phyloP scores from a whole-genome alignment of 2,113 vertebrate genomes.

The Oryzias melastigma region DNA sequence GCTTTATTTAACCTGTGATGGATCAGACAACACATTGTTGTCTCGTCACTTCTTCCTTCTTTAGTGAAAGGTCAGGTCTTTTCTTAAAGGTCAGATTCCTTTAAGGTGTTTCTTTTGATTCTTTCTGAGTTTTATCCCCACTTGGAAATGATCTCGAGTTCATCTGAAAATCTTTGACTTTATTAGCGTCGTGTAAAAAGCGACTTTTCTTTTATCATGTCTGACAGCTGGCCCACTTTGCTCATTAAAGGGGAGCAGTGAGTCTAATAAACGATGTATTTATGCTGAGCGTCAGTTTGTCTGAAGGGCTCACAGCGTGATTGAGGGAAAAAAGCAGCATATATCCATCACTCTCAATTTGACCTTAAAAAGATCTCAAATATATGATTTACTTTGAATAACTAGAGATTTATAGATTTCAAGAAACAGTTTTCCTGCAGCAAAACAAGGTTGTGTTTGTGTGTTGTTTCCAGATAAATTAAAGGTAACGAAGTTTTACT shows the following conservation, averaged over 20 bases:
- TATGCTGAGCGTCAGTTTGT: constrained; percentile 15
- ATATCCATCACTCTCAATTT: too few species aligned
- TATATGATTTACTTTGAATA: too few species aligned
- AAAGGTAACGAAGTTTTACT: too few species aligned
- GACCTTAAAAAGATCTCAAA: too few species aligned
- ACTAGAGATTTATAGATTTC: too few species aligned
- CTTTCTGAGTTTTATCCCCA: background rate
- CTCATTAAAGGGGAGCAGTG: constrained; percentile 20
- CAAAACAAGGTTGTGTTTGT: too few species aligned
- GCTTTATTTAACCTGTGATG: background rate
- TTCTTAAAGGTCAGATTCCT: constrained; percentile 10
- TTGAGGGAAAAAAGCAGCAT: too few species aligned
- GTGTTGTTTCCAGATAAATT: too few species aligned
- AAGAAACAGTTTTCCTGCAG: too few species aligned
- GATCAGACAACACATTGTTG: too few species aligned
- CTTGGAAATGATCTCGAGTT: constrained; percentile 1
- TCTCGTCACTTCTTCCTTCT: too few species aligned
- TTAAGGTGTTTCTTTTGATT: constrained; percentile 20
- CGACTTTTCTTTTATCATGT: background rate
- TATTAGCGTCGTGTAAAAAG: too few species aligned
- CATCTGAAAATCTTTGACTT: constrained; percentile 8
- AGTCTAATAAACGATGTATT: constrained; percentile 31
- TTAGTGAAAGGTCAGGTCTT: background rate
- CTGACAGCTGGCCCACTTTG: background rate
- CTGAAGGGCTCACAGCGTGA: background rate